phyloP scores from a whole-genome alignment of 1,140 invertebrate genomes.

The Euschistus heros region DNA sequence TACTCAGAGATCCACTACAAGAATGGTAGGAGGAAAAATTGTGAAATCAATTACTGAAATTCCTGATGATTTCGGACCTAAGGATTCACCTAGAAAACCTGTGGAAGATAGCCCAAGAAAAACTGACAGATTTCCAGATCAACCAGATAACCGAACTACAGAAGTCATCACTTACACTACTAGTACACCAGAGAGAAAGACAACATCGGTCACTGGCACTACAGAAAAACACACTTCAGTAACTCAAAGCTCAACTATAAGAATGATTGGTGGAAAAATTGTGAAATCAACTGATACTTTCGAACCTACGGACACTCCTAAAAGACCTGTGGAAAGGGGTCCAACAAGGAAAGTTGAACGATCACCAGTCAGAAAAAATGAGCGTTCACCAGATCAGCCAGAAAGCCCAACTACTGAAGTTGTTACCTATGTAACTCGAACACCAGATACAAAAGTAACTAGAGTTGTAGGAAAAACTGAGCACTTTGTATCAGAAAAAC shows the following conservation, averaged over 20 bases:
- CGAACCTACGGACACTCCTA: not conserved
- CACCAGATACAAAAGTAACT: too few species aligned
- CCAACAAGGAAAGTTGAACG: not conserved
- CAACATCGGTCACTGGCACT: too few species aligned
- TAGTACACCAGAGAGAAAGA: too few species aligned
- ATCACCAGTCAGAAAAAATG: not conserved
- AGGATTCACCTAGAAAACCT: not conserved
- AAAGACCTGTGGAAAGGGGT: not conserved
- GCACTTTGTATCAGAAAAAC: not conserved
- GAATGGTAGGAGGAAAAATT: slow-evolving; percentile 27
- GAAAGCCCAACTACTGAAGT: not conserved
- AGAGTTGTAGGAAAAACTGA: too few species aligned
- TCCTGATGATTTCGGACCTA: not conserved
- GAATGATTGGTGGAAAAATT: slow-evolving; percentile 23
- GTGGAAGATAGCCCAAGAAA: not conserved
- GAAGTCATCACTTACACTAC: too few species aligned
- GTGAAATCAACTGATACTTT: not conserved
- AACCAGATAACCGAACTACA: too few species aligned
- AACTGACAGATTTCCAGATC: not conserved
- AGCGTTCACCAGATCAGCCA: too few species aligned
- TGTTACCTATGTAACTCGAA: not conserved
- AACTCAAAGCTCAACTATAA: not conserved
- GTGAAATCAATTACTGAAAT: slow-evolving; percentile 18
- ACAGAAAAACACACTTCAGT: too few species aligned
- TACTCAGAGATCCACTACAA: slow-evolving; percentile 6